Conservation (phyloP, 1,140 invertebrate genomes). For the Carposina sasakii region DNA sequence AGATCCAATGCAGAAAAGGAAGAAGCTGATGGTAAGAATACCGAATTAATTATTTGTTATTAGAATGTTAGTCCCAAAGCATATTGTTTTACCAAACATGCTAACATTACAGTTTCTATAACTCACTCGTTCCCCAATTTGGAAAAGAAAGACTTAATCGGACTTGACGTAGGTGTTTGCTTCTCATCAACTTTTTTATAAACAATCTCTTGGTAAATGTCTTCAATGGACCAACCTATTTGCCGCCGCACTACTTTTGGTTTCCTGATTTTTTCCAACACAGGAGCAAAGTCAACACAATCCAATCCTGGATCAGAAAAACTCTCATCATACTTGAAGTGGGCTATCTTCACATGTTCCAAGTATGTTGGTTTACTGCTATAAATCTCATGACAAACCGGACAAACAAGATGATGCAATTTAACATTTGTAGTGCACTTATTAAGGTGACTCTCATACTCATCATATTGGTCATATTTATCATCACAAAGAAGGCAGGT, state of each 20-base stretch:
- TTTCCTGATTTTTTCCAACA: constrained; percentile 49
- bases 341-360: constrained; percentile 44
- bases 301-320: constrained; percentile 41
- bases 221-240: constrained; percentile 67
- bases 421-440: constrained; percentile 64
- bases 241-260: constrained; percentile 56
- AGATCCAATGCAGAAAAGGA: too few species aligned
- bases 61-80: constrained; percentile 38
- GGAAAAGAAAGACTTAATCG: constrained; percentile 58
- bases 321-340: constrained; percentile 32
- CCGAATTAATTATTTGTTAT: not conserved
- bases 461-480: constrained; percentile 54
- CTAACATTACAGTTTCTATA: constrained; percentile 37
- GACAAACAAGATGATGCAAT: constrained; percentile 60
- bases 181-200: constrained; percentile 54
- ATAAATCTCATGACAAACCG: constrained; percentile 59
- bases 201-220: constrained; percentile 67
- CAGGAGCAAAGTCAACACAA: constrained; percentile 59
- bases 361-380: constrained; percentile 51
- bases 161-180: constrained; percentile 51
- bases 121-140: constrained; percentile 68
- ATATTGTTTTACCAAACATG: constrained; percentile 43
- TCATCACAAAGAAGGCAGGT: constrained; percentile 61
- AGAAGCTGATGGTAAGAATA: too few species aligned
- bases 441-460: constrained; percentile 59